Base-by-base conservation (phyloP, 2,113 vertebrate genomes). In the Cisticola juncidis region DNA sequence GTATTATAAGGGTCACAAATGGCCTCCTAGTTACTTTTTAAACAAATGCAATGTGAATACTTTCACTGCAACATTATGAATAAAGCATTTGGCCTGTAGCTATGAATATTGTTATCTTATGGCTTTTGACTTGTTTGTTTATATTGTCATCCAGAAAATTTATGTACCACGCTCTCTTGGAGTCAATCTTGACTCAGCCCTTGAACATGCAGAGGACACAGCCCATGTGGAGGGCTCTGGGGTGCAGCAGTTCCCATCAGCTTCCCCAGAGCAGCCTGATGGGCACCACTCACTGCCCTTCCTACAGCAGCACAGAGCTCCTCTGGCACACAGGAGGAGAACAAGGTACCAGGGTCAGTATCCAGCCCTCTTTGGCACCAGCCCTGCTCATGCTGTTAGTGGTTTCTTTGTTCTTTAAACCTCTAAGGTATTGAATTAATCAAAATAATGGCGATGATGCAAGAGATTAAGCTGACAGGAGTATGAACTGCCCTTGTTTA, bases 11-110 rank as follows among this genome's bases (percentile, higher is more conserved):
- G 98, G 98, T 97, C 98, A 97, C 76, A 97, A 97, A 98, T 96
- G 97, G 97, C 93, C 86, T 91, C 84, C 98, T 98, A 97, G 98
- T 99, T 99, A 98, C 97, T 98, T 95, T 98, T 98, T 98, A 98
- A 98, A 98, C 98, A 97, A 98, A 98, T 97, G 97, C 87, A 98
- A 96, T 97, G 94, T 98, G 98, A 98, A 98, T 98, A 98, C 98
- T 97, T 98, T 80, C 94, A 97, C 94, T 97, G 89, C 57, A 64
- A 77, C 65, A 86, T 22, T 90, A 95, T 87, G 97, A 96, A 98
- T 98, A 97, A 98, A 94, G 96, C 69, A 98, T 97, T 96, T 97
- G 78, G 86, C 96, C 97, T 40, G 44, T 25, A 94, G 97, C 93
- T 81, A 94, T 12, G 60, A 77, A 93, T 80, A 84, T 68, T 42